Base-by-base conservation (phyloP, 2,888 invertebrate genomes). In the Microctonus hyperodae region DNA sequence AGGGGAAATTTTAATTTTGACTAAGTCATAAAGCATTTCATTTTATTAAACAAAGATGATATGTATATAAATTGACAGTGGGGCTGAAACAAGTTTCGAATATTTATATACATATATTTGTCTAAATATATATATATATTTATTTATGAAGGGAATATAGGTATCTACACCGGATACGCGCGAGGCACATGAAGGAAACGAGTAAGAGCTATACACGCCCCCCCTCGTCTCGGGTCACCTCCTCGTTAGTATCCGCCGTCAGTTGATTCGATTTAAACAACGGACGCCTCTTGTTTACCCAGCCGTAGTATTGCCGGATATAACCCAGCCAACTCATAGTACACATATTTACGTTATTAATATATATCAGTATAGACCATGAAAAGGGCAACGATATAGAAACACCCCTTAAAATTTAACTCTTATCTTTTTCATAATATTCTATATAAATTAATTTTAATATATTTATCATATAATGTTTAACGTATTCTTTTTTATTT, bases 251-350 rank as follows among this genome's bases (percentile, higher is more conserved):
- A 73, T 75, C 70, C 69, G 64, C 44, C 65, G 72, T 63, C 64
- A 58, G 71, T 72, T 75, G 74, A 78, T 76, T 76, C 74, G 78
- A 78, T 76, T 77, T 76, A 70, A 74, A 73, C 74, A 74, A 70
- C 72, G 70, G 70, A 65, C 71, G 71, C 69, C 73, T 73, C 75
- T 77, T 77, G 74, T 77, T 76, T 75, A 72, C 73, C 71, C 69
- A 70, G 70, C 72, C 71, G 68, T 59, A 44, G 44, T 62, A 62
- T 37, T 25, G 37, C 51, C 51, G 23, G 31, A 33, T 62, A 35
- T 16, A 58, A 58, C 35, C 37, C 40, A 40, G 58, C 23, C 59
- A 60, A 25, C 20, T 60, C 31, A 60, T 25, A 58, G 44, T 20
- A 28, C 16, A 48, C 25, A 60, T 60, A 60, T 60, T 48, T 60